phyloP scores from a whole-genome alignment of 1,140 invertebrate genomes.

The Diachasma alloeum region DNA sequence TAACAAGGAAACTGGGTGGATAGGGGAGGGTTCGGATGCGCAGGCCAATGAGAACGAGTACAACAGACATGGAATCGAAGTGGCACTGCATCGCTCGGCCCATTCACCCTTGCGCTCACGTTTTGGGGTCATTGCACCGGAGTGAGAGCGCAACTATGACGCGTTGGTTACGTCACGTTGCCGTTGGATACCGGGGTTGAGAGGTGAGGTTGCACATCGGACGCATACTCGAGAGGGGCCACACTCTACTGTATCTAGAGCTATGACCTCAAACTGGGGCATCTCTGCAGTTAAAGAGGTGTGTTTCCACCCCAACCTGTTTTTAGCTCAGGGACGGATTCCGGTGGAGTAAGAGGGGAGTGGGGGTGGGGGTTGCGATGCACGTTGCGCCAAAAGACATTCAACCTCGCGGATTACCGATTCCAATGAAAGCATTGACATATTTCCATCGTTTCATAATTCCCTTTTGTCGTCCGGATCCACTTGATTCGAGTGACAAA shows the following conservation, averaged over 20 bases:
- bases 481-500: not conserved
- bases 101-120: slow-evolving; percentile 34
- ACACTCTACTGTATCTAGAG: slow-evolving; percentile 37
- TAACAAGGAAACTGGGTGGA: not conserved
- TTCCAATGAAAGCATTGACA: not conserved
- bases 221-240: slow-evolving; percentile 21
- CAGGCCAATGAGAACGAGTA: not conserved
- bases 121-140: slow-evolving; percentile 33
- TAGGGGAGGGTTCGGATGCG: not conserved
- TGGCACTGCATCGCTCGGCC: slow-evolving; percentile 19
- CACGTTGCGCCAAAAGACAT: not conserved
- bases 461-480: not conserved
- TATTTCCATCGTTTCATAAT: not conserved
- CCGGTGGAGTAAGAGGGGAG: not conserved
- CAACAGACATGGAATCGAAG: slow-evolving; percentile 6
- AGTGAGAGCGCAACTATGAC: slow-evolving; percentile 36
- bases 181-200: slow-evolving; percentile 36
- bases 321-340: slow-evolving; percentile 12
- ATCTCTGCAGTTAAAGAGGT: slow-evolving; percentile 5
- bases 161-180: slow-evolving; percentile 45
- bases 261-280: slow-evolving; percentile 45
- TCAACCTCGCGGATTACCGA: not conserved
- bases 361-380: not conserved
- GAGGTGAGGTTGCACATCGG: not conserved
- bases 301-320: not conserved